Base-by-base conservation (phyloP, 2,888 invertebrate species). In the Rhagonycha fulva region DNA sequence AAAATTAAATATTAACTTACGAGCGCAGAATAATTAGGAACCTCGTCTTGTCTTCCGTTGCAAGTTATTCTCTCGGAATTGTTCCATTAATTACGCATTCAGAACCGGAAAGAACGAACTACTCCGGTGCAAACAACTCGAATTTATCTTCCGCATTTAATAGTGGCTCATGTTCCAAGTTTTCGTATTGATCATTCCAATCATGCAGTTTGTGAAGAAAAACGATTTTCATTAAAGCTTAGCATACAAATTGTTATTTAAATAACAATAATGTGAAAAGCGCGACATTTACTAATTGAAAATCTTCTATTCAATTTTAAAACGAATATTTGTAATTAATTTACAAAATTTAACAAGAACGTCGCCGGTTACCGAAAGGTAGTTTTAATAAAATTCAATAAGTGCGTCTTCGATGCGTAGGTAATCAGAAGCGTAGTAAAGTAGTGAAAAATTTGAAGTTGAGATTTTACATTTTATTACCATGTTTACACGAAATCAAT, bases 1-100 rank as follows among this genome's bases (percentile, higher is more conserved):
- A 84, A 85, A 85, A 84, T 85, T 84, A 84, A 85, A 85, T 85
- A 85, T 84, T 84, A 85, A 85, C 84, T 85, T 84, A 84, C 84
- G 84, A 84, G 83, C 82, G 83, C 83, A 80, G 84, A 85, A 85
- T 85, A 85, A 85, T 85, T 85, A 84, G 84, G 81, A 81, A 80
- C 80, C 77, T 74, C 80, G 78, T 76, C 80, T 81, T 78, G 81
- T 82, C 80, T 82, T 82, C 79, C 79, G 81, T 80, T 78, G 79
- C 78, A 80, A 84, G 83, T 84, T 84, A 84, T 84, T 84, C 84
- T 80, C 77, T 81, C 81, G 83, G 84, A 85, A 85, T 83, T 82
- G 82, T 85, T 85, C 82, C 83, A 83, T 84, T 84, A 85, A 85
- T 85, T 85, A 84, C 83, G 83, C 83, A 84, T 85, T 84, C 83